A percentile compares a stretch with the other conserved stretches of the same genome.
These are phyloP conservation scores for Ctenopoma multispine DNA, from an alignment of 2,797 vertebrate species.

Conservation along the genomic window DNA sequence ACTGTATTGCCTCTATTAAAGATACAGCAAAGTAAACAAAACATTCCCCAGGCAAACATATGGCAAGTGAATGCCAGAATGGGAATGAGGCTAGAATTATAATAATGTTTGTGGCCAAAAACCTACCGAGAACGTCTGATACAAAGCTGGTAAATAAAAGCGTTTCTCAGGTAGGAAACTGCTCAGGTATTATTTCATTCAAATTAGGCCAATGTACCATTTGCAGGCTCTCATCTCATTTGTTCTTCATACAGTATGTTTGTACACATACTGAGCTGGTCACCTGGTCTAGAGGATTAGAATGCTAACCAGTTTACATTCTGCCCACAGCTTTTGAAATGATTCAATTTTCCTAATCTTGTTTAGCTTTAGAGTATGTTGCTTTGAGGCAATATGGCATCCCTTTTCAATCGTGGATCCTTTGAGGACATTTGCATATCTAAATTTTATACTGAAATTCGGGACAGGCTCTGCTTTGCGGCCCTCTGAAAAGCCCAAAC, in stretches of 20 bases:
- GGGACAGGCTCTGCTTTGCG: slow-evolving; percentile 80
- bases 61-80: slow-evolving; percentile 66
- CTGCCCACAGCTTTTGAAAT: slow-evolving; percentile 88
- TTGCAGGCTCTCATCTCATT: slow-evolving; percentile 62
- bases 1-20: slow-evolving; percentile 40
- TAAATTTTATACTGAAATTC: slow-evolving; percentile 81
- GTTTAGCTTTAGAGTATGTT: slow-evolving; percentile 87
- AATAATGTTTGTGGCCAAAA: slow-evolving; percentile 61
- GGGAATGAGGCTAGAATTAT: slow-evolving; percentile 64
- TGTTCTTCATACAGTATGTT: slow-evolving; percentile 75
- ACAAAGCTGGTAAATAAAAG: slow-evolving; percentile 69
- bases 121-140: slow-evolving; percentile 55
- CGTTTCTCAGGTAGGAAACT: slow-evolving; percentile 57
- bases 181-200: slow-evolving; percentile 72
- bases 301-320: slow-evolving; percentile 87
- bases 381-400: slow-evolving; percentile 86
- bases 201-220: slow-evolving; percentile 61
- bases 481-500: slow-evolving; percentile 75
- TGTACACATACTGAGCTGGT: slow-evolving; percentile 80
- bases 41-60: slow-evolving; percentile 64
- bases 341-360: slow-evolving; percentile 91
- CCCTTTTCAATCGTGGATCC: slow-evolving; percentile 83
- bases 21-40: slow-evolving; percentile 61
- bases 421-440: slow-evolving; percentile 87
- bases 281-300: slow-evolving; percentile 84